Conservation (phyloP, 2,888 invertebrate genomes). For the Allophyes oxyacanthae region DNA sequence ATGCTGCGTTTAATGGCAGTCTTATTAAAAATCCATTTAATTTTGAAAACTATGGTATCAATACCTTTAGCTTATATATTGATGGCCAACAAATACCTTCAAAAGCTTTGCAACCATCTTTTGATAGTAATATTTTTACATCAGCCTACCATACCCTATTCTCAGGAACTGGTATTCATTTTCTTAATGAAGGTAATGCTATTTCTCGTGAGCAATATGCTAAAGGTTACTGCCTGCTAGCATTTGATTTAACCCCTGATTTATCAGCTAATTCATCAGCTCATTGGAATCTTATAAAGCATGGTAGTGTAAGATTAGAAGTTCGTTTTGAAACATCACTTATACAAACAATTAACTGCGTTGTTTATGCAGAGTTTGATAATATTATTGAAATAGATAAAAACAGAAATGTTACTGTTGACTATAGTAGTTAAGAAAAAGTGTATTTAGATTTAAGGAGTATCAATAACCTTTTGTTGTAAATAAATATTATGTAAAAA, state of each 20-base stretch:
- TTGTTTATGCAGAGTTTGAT: conserved; percentile 3
- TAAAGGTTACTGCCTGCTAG: background rate
- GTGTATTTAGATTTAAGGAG: too few species aligned
- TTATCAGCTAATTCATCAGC: conserved; percentile 4
- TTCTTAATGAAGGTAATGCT: conserved; percentile 40
- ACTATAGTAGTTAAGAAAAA: too few species aligned
- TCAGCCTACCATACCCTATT: conserved; percentile 33
- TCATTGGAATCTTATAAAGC: conserved; percentile 4
- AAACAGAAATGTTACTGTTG: too few species aligned
- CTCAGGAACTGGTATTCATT: conserved; percentile 32
- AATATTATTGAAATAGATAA: conserved; percentile 3
- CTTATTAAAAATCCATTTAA: conserved; percentile 49
- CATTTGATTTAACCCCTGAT: conserved; percentile 3
- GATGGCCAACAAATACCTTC: conserved; percentile 47
- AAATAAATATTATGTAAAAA: too few species aligned
- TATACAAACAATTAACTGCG: background rate
- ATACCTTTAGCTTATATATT: conserved; percentile 13
- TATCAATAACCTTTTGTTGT: too few species aligned
- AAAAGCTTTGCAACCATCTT: conserved; percentile 39
- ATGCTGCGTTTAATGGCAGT: conserved; percentile 27
- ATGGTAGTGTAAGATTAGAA: conserved; percentile 1
- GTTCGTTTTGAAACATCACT: conserved; percentile 4
- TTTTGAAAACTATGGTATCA: conserved; percentile 49
- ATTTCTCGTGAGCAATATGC: conserved; percentile 15
- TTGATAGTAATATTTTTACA: conserved; percentile 22